Conservation (phyloP, 30 jellyfish, hydroid and myxozoan species). For the Mastigias papua region DNA sequence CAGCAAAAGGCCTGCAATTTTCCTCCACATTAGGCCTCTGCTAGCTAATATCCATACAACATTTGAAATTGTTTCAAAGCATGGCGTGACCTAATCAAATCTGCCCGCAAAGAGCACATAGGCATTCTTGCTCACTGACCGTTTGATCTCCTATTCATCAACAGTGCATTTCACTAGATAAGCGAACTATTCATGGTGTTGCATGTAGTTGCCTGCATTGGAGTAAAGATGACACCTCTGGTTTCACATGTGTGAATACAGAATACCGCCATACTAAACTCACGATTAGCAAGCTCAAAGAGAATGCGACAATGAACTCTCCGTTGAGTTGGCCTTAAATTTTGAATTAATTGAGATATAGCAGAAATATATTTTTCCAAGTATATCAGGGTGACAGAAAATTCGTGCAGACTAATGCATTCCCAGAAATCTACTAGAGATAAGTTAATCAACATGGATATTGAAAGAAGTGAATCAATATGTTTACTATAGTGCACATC, state of each 20-base stretch:
- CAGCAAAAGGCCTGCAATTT: not conserved
- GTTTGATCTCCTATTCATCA: slow-evolving; percentile 57
- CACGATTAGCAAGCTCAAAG: not conserved
- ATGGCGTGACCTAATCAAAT: slow-evolving; percentile 53
- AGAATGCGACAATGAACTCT: too few relatives aligned
- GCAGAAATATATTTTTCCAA: too few relatives aligned
- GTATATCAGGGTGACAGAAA: too few relatives aligned
- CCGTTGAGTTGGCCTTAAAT: too few relatives aligned
- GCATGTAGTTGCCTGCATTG: slow-evolving; percentile 29
- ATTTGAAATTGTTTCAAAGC: slow-evolving; percentile 57
- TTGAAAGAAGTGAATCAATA: too few relatives aligned
- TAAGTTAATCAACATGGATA: too few relatives aligned
- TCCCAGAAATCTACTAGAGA: too few relatives aligned
- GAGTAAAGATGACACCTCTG: slow-evolving; percentile 5
- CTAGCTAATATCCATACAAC: not conserved
- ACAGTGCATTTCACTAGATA: slow-evolving; percentile 26
- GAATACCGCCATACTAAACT: not conserved
- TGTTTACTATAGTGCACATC: too few relatives aligned
- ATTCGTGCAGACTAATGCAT: too few relatives aligned
- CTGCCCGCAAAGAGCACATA: slow-evolving; percentile 17
- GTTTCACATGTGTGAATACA: not conserved
- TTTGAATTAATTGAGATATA: too few relatives aligned
- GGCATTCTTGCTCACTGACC: slow-evolving; percentile 54
- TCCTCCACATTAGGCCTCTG: slow-evolving; percentile 10
- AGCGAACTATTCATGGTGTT: slow-evolving; percentile 39